Evolutionary conservation across 2,888 invertebrate genomes (phyloP).

Genomic region (Ernsta delagoae): DNA sequence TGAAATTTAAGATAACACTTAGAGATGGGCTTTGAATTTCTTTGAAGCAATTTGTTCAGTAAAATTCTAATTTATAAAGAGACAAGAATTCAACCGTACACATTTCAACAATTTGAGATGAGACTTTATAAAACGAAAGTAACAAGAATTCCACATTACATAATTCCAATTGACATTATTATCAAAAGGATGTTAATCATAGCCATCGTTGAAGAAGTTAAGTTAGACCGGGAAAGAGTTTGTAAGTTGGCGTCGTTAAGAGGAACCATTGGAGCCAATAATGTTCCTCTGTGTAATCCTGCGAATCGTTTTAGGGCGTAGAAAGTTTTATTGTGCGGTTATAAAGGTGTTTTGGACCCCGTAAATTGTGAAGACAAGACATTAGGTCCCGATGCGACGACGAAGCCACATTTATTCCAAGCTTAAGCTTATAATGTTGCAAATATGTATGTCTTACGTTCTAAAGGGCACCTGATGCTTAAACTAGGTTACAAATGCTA

Average conservation of each 20-base stretch:
- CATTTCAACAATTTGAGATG: too few species aligned
- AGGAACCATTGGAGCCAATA: constrained; percentile 40
- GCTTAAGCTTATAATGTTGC: neutral
- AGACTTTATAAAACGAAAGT: too few species aligned
- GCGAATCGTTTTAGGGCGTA: constrained; percentile 45
- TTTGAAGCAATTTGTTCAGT: too few species aligned
- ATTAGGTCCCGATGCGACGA: constrained; percentile 13
- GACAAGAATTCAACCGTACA: too few species aligned
- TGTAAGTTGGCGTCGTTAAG: constrained; percentile 20
- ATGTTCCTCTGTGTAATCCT: constrained; percentile 45
- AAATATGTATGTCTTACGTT: neutral
- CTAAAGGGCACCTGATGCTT: too few species aligned
- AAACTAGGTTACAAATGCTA: too few species aligned
- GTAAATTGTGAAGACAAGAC: constrained; percentile 40
- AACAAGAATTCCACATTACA: too few species aligned
- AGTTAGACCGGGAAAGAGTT: too few species aligned
- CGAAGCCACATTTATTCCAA: neutral
- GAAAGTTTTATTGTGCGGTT: constrained; percentile 50
- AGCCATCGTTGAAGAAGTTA: neutral
- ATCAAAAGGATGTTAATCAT: neutral
- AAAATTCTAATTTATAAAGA: too few species aligned
- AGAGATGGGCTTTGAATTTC: neutral
- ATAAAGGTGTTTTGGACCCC: constrained; percentile 50
- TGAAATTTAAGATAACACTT: constrained; percentile 10
- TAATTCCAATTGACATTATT: too few species aligned